A percentile compares a stretch with the other conserved stretches of the same genome.
Conservation (phyloP, 2,888 invertebrate genomes). For the Clostera curtula region DNA sequence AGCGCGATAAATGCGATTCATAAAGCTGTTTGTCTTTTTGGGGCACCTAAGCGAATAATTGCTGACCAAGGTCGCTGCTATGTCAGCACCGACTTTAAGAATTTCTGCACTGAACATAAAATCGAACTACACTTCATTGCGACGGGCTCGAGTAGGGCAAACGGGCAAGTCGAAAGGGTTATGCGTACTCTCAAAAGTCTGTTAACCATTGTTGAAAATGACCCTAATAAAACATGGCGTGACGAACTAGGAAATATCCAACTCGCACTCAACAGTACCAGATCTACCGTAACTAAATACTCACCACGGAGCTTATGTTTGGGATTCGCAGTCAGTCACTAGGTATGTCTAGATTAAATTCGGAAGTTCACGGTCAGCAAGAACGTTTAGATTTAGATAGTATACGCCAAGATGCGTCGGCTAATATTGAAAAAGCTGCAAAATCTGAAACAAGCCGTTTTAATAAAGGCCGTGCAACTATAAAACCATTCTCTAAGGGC, state of each 20-base stretch:
- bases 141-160: slow-evolving; percentile 1
- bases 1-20: slow-evolving; percentile 1
- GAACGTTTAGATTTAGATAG: slow-evolving; percentile 5
- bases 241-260: slow-evolving; percentile 17
- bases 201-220: slow-evolving; percentile 1
- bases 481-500: slow-evolving; percentile 9
- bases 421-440: slow-evolving; percentile 7
- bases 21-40: slow-evolving; percentile 3
- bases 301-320: slow-evolving; percentile 20
- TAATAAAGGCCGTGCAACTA: slow-evolving; percentile 8
- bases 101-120: slow-evolving; percentile 1
- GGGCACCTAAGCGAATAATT: slow-evolving; percentile 5
- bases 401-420: slow-evolving; percentile 3
- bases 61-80: slow-evolving; percentile 3
- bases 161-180: slow-evolving; percentile 1
- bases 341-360: slow-evolving; percentile 3
- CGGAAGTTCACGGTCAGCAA: slow-evolving; percentile 1
- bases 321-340: slow-evolving; percentile 10
- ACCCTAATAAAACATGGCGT: slow-evolving; percentile 8
- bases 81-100: slow-evolving; percentile 1
- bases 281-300: slow-evolving; percentile 13
- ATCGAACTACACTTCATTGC: slow-evolving; percentile 3
- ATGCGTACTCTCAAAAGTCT: slow-evolving; percentile 3
- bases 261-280: slow-evolving; percentile 17
- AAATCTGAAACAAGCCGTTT: slow-evolving; percentile 7